Percentiles rank a stretch among this genome's conserved stretches.
Evolutionary conservation across 64 coral and sea anemone genomes (phyloP).

Genomic region (Stichodactyla mertensii): DNA sequence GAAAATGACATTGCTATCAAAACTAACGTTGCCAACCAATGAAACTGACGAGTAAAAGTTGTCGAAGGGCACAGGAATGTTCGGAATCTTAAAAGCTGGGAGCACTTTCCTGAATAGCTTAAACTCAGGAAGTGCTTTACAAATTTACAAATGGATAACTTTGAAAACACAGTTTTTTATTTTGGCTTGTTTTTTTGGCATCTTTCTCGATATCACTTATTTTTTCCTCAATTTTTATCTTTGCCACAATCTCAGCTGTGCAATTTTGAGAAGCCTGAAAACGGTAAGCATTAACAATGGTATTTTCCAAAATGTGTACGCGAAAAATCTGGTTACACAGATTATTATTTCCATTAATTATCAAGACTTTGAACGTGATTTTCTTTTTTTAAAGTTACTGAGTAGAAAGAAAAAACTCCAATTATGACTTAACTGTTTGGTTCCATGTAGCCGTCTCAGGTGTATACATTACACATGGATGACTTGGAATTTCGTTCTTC

Average conservation of each 20-base stretch:
- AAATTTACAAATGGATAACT: neutral
- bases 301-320: too few relatives aligned
- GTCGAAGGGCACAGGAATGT: neutral
- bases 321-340: too few relatives aligned
- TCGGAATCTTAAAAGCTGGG: neutral
- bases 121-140: slow-evolving; percentile 9
- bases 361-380: neutral
- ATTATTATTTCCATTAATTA: neutral
- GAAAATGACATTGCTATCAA: neutral
- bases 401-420: too few relatives aligned
- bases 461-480: too few relatives aligned
- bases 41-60: neutral
- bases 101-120: neutral
- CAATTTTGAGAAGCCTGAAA: too few relatives aligned
- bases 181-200: neutral
- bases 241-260: too few relatives aligned
- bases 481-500: neutral
- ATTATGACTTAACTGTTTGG: too few relatives aligned
- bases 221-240: too few relatives aligned
- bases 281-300: too few relatives aligned
- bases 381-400: too few relatives aligned
- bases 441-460: too few relatives aligned
- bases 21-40: neutral
- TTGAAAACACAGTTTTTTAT: neutral
- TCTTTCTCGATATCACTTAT: too few relatives aligned